Evolutionary conservation across 2,797 vertebrate species (phyloP).

Genomic region (Neosilurus mollespiculum): DNA sequence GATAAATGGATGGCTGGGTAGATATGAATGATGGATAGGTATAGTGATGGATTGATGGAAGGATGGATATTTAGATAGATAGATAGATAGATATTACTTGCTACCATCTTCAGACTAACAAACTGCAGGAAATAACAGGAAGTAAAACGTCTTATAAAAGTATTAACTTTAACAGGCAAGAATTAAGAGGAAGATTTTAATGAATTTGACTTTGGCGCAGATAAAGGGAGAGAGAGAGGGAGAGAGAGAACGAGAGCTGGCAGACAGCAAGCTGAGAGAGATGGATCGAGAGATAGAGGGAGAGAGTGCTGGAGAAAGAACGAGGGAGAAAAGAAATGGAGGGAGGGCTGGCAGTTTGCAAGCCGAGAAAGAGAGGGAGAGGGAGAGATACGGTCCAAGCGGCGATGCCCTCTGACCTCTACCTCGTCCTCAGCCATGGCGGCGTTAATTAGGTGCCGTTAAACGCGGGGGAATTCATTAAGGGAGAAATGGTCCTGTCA

Average conservation of each 20-base stretch:
- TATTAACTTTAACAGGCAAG: slow-evolving; percentile 39
- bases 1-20: too few relatives aligned
- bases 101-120: background rate
- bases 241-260: slow-evolving; percentile 50
- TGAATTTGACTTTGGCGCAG: slow-evolving; percentile 76
- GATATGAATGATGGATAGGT: too few relatives aligned
- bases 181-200: slow-evolving; percentile 60
- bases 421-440: slow-evolving; percentile 71
- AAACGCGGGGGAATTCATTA: slow-evolving; percentile 66
- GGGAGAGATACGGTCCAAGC: slow-evolving; percentile 51
- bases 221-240: slow-evolving; percentile 53
- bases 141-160: background rate
- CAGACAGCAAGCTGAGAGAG: background rate
- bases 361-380: slow-evolving; percentile 48
- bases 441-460: slow-evolving; percentile 77
- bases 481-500: slow-evolving; percentile 74
- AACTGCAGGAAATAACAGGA: background rate
- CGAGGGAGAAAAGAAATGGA: slow-evolving; percentile 40
- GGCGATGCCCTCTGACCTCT: slow-evolving; percentile 71
- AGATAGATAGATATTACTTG: too few relatives aligned
- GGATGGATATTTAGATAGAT: too few relatives aligned
- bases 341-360: background rate
- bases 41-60: too few relatives aligned
- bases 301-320: slow-evolving; percentile 4
- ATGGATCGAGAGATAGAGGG: slow-evolving; percentile 30